Evolutionary conservation across 2,888 invertebrate genomes (phyloP).

Genomic region (Cryptus armator): DNA sequence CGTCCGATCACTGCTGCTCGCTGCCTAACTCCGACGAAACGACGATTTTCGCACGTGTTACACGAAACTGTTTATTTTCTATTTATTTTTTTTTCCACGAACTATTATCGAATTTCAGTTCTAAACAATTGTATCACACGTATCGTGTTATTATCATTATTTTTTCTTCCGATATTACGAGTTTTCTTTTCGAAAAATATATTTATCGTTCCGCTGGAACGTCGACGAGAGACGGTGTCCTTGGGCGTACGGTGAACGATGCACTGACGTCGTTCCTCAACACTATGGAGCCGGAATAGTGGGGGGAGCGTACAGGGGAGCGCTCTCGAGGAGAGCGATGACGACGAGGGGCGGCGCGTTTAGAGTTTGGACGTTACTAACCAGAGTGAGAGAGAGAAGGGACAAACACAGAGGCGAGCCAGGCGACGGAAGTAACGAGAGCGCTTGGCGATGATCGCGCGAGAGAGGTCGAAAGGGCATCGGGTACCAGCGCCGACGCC

Average conservation of each 20-base stretch:
- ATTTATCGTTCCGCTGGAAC: slow-evolving; percentile 1
- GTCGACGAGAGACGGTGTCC: slow-evolving; percentile 55
- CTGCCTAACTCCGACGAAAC: slow-evolving; percentile 41
- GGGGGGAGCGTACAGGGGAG: slow-evolving; percentile 40
- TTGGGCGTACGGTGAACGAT: slow-evolving; percentile 69
- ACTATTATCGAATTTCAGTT: not conserved
- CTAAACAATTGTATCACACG: not conserved
- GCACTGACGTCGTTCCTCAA: slow-evolving; percentile 69
- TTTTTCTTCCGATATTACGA: not conserved
- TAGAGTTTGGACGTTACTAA: slow-evolving; percentile 25
- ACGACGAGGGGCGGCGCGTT: slow-evolving; percentile 63
- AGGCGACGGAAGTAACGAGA: slow-evolving; percentile 58
- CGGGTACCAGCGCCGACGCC: slow-evolving; percentile 78
- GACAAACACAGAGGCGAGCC: slow-evolving; percentile 39
- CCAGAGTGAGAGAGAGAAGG: slow-evolving; percentile 8
- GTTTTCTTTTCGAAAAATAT: not conserved
- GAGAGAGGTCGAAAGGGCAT: slow-evolving; percentile 78
- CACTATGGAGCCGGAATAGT: slow-evolving; percentile 15
- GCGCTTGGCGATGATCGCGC: slow-evolving; percentile 53
- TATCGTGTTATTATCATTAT: not conserved
- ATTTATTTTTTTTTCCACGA: not conserved
- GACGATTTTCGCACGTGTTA: slow-evolving; percentile 57
- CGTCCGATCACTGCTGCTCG: slow-evolving; percentile 43
- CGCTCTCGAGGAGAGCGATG: slow-evolving; percentile 62
- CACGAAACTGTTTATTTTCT: not conserved